Evolutionary conservation across 2,113 vertebrate species (phyloP).

Genomic region (Cheirogaleus medius): DNA sequence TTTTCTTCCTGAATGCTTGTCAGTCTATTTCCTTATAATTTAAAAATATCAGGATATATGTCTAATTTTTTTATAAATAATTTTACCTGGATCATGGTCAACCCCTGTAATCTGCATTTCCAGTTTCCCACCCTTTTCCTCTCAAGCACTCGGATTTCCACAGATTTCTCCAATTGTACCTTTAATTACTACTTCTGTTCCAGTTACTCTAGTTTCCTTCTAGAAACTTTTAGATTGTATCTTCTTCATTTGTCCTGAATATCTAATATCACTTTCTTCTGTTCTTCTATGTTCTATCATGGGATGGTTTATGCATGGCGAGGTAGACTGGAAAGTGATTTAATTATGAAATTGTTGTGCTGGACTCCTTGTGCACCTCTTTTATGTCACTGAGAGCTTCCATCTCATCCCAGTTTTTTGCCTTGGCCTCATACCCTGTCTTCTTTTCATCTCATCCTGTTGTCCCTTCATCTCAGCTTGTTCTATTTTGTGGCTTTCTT

Average conservation of each 20-base stretch:
- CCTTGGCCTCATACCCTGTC: conserved; percentile 24
- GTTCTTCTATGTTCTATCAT: too few species aligned
- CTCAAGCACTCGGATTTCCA: neutral
- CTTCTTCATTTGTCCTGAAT: neutral
- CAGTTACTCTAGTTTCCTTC: neutral
- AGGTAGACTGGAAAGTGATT: neutral
- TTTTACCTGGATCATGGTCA: neutral
- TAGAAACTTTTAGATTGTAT: neutral
- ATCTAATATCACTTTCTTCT: neutral
- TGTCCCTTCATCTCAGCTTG: conserved; percentile 64
- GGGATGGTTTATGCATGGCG: neutral
- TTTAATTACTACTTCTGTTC: neutral
- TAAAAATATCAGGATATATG: neutral
- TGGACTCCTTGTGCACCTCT: neutral
- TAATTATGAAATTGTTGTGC: neutral
- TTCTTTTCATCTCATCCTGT: conserved; percentile 43
- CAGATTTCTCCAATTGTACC: neutral
- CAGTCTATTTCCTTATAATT: neutral
- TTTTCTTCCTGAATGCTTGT: neutral
- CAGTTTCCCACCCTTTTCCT: neutral
- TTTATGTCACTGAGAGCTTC: neutral
- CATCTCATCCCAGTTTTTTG: neutral
- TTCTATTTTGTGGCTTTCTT: conserved; percentile 62
- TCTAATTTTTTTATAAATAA: neutral
- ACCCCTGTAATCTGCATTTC: neutral